Base-by-base conservation (phyloP, 2,797 vertebrate species). In the Protosalanx chinensis region DNA sequence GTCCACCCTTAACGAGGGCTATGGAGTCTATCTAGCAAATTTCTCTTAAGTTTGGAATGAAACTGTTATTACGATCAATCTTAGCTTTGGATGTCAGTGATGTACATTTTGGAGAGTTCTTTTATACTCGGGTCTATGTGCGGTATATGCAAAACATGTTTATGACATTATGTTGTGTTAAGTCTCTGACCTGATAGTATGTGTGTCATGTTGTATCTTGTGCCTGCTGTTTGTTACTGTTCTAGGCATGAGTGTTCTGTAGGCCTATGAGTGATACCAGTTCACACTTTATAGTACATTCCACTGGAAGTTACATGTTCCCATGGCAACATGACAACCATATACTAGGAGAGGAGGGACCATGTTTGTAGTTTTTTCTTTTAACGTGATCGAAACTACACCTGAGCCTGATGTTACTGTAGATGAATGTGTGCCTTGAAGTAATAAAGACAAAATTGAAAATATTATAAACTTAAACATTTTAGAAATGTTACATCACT, bases 361-460 rank as follows among this genome's bases (percentile, higher is more conserved):
- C 16, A 46, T 35, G 23, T 70, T 64, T 29, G 29, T 63, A 23
- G 59, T 35, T 56, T 20, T 53, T 71, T 30, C 56, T 27, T 30
- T 64, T 27, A 29, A 70, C 15, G 13, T 23, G 41, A 20, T 63
- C 60, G n/a, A 32, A 67, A 53, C 27, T 29, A 65, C 65, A 30
- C 30, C 49, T 67, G 27, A 71, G 70, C 70, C 61, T 71, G 70
- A 64, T n/a, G 30, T 64, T 51, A n/a, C 49, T 64, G 29, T 67
- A 67, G 69, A 62, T 65, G 63, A 65, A 65, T 70, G 69, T 71
- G 70, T 35, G 70, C 70, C 70, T 71, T 71, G 70, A 56, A 58
- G n/a, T 64, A 64, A 70, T 70, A 37, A 71, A 71, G 20, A 59
- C 20, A 16, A 27, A 67, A 67, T 27, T 46, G 4, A 70, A 30